These are phyloP conservation scores for Abrostola triplasia DNA, from an alignment of 2,888 invertebrate genomes.

Conservation along the genomic window DNA sequence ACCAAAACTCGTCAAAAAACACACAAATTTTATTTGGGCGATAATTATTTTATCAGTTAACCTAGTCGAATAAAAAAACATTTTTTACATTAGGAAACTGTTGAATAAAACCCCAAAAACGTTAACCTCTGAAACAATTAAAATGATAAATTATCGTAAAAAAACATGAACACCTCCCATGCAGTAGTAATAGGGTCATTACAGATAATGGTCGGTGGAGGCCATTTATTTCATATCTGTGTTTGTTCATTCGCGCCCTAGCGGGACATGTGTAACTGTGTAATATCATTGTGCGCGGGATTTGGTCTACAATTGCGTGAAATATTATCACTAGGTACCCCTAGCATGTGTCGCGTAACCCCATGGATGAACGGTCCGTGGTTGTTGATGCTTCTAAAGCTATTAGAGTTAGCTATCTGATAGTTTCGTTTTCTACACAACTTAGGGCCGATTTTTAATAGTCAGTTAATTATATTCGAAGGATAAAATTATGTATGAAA, in stretches of 20 bases:
- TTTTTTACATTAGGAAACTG: neutral
- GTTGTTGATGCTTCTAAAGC: conserved; percentile 39
- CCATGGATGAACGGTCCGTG: conserved; percentile 40
- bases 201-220: conserved; percentile 69
- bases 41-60: neutral
- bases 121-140: neutral
- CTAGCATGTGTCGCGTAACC: conserved; percentile 72
- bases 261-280: conserved; percentile 80
- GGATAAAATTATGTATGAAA: no score
- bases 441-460: no score
- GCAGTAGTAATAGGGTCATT: conserved; percentile 73
- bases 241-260: conserved; percentile 75
- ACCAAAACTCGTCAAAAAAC: no score
- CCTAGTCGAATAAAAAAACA: neutral
- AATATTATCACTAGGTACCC: conserved; percentile 76
- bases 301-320: conserved; percentile 81
- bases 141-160: conserved; percentile 38
- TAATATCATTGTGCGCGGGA: conserved; percentile 76
- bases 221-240: conserved; percentile 83
- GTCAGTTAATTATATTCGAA: no score
- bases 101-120: neutral
- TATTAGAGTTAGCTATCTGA: neutral
- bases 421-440: no score
- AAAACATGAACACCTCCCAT: conserved; percentile 68
- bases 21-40: no score